Evolutionary conservation across 2,113 vertebrate species (phyloP).

Genomic region (Donacobius atricapilla): DNA sequence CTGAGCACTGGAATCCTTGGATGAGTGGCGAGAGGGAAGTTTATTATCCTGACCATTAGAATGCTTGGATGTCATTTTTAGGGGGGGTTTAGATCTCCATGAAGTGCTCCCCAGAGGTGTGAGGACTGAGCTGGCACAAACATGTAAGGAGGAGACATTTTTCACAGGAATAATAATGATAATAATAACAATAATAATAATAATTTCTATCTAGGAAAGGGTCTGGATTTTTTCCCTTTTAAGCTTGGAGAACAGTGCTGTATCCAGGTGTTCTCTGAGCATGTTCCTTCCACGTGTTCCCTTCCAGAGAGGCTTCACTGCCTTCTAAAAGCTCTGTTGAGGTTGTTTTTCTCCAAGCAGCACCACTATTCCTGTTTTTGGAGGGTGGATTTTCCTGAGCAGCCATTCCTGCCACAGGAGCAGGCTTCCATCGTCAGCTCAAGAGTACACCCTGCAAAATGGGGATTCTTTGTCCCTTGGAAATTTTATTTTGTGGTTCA

Average conservation of each 20-base stretch:
- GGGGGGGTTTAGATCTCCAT: neutral
- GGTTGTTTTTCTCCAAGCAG: neutral
- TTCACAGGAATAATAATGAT: neutral
- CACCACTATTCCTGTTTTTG: neutral
- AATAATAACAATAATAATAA: neutral
- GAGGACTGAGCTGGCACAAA: neutral
- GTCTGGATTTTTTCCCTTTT: neutral
- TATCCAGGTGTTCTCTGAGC: neutral
- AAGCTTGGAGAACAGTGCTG: neutral
- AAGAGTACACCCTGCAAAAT: neutral
- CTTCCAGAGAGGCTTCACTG: neutral
- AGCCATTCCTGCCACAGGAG: neutral
- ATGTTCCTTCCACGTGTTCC: neutral
- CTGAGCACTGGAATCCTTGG: neutral
- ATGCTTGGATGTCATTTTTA: neutral
- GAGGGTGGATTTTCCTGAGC: neutral
- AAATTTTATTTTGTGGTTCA: neutral
- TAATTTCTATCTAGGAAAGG: neutral
- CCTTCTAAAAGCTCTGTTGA: neutral
- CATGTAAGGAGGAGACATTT: accelerated
- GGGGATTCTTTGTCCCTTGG: neutral
- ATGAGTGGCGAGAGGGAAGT: neutral
- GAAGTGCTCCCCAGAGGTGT: neutral
- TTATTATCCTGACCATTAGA: neutral
- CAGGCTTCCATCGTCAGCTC: neutral